Evolutionary conservation across 2,888 invertebrate species (phyloP), one percentile per base, ranked within the genome.

Genomic region (Galeopsomyia nigrocyanea): DNA sequence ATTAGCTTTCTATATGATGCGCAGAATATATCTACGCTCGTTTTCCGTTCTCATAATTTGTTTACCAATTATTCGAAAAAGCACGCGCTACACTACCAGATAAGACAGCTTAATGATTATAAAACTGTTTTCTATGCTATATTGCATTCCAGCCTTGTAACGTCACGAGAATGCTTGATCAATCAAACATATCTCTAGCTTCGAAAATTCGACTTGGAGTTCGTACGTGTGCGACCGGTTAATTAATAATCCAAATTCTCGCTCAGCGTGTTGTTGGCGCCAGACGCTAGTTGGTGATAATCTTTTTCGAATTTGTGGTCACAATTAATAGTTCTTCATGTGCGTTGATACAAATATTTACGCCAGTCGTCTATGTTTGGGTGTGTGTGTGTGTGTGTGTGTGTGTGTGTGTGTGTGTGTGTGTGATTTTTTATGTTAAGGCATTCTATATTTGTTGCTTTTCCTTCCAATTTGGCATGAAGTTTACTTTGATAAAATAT

Each of bases 221-320:
- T 16, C 21, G 51, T 56, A 6, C 68, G 17, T 53, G 66, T 26
- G 22, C 57, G 58, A 72, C 66, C 62, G 58, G 75, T 72, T 75
- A 72, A 75, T 71, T 71, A 69, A 75, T 75, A 58, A 56, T 21
- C 65, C 17, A 61, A 46, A 39, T 17, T 56, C 26, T 60, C 17
- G 57, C 19, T 56, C 26, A 47, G 26, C 46, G 13, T 70, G 58
- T 21, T 47, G 16, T 22, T 71, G 68, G 60, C 68, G 68, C 66
- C 71, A 66, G 71, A 66, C 60, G 47, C 9, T 46, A 19, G 60
- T 17, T 39, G 19, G 62, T 66, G 17, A 58, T 19, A 19, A 21
- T 49, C 22, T 49, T 26, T 49, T 22, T 61, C n/a, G 26, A 10
- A 5, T 17, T 39, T 10, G 10, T 22, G 31, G 17, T 47, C 17